Evolutionary conservation across 2,888 invertebrate genomes (phyloP), one percentile per base, ranked within the genome.

Genomic region (Ophion ellenae): DNA sequence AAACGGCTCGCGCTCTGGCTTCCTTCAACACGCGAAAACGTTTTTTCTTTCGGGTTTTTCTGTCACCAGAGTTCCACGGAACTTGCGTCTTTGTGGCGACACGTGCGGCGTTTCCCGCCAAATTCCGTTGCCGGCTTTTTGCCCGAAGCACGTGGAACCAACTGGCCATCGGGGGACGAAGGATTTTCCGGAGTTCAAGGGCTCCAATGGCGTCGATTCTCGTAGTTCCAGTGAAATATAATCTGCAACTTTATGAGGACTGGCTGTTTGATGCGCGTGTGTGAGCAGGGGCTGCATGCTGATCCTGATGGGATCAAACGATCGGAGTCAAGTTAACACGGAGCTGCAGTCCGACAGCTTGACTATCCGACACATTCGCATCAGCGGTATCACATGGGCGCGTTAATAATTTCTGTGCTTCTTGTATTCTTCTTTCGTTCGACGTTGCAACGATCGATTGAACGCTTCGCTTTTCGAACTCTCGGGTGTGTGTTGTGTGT

Each of bases 71-170:
- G 14, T 53, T 53, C 17, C 53, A 53, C 4, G 14, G 5, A 53
- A 53, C 53, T 53, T 17, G 53, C 5, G 17, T 6, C 28, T n/a
- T 20, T n/a, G 45, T 20, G 45, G 24, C 32, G 70, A 78, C 85
- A 81, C 85, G 85, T 81, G 85, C 6, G 53, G 57, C 24, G 17
- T 85, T 81, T 86, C 86, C 86, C 84, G 84, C 74, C 84, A 78
- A 69, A 53, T 28, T 2, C 17, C 7, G 20, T 47, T 53, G 20
- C 78, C 86, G 83, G 81, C 66, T 75, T 83, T 83, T 78, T 64
- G 77, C 59, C 3, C 11, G 40, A 70, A 77, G 36, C 81, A 81
- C 83, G 83, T 86, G 83, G 64, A 61, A 61, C 24, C 24, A 24
- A 32, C 2, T 1, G n/a, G 14, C 9, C 20, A 24, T 11, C 7